A percentile compares a stretch with the other conserved stretches of the same genome.
Evolutionary conservation across 2,888 invertebrate species (phyloP).

Genomic region (Caenorhabditis panamensis): DNA sequence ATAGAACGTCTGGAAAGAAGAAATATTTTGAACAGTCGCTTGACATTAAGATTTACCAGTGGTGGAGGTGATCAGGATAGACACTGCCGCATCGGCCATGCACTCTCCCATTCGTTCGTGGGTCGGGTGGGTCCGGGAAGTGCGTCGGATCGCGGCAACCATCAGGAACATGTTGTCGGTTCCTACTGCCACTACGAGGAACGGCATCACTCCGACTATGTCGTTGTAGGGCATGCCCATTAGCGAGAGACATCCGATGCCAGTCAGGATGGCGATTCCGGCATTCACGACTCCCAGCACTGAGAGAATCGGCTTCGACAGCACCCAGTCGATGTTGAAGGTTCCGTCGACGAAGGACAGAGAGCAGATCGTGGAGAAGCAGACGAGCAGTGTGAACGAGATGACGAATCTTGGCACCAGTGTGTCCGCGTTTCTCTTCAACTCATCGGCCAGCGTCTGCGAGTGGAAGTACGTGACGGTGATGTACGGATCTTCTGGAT

Average conservation of each 20-base stretch:
- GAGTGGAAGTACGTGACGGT: conserved; percentile 82
- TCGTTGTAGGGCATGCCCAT: conserved; percentile 93
- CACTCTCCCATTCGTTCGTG: conserved; percentile 84
- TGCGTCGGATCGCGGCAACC: conserved; percentile 94
- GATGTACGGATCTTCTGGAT: conserved; percentile 77
- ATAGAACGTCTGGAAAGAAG: conserved; percentile 72
- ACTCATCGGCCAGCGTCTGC: conserved; percentile 91
- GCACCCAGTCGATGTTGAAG: conserved; percentile 85
- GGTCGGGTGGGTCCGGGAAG: conserved; percentile 85
- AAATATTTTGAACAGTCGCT: not conserved
- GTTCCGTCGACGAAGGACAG: conserved; percentile 89
- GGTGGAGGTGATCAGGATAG: conserved; percentile 89
- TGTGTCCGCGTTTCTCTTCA: conserved; percentile 93
- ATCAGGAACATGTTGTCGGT: conserved; percentile 97
- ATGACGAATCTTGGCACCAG: conserved; percentile 77
- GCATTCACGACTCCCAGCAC: conserved; percentile 92
- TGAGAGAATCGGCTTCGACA: conserved; percentile 92
- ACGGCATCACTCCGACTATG: conserved; percentile 94
- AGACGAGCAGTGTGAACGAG: conserved; percentile 77
- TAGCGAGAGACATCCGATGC: conserved; percentile 92
- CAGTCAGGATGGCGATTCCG: conserved; percentile 91
- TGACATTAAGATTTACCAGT: conserved; percentile 26
- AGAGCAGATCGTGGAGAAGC: conserved; percentile 79
- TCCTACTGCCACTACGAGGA: conserved; percentile 95
- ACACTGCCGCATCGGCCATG: conserved; percentile 94